These are phyloP conservation scores for Pangasius sanitwongsei DNA, from an alignment of 2,797 vertebrate genomes.

Conservation along the genomic window DNA sequence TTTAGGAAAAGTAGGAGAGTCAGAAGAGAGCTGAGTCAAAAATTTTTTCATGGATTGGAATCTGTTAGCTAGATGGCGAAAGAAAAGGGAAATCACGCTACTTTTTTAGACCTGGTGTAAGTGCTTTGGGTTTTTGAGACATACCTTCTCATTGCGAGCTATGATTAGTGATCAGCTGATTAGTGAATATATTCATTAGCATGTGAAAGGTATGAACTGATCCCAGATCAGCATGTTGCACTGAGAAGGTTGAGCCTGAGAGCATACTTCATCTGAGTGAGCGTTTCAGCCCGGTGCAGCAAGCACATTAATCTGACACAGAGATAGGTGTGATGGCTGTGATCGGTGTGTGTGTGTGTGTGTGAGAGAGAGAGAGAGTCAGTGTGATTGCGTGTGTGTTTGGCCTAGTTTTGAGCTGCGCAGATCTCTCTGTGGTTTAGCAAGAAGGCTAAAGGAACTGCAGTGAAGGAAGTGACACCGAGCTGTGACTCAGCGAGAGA, in stretches of 20 bases:
- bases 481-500: conserved; percentile 24
- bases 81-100: not conserved
- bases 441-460: conserved; percentile 31
- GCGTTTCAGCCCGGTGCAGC: not conserved
- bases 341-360: not conserved
- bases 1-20: not conserved
- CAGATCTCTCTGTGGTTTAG: conserved; percentile 14
- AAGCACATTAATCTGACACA: conserved; percentile 39
- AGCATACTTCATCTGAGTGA: not conserved
- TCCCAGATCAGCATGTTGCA: not conserved
- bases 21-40: not conserved
- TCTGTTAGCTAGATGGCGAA: not conserved
- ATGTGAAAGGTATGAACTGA: not conserved
- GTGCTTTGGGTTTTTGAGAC: not conserved
- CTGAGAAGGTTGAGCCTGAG: not conserved
- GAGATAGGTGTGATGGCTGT: conserved; percentile 5
- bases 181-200: not conserved
- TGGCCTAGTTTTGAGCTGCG: conserved; percentile 37
- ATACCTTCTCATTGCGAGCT: not conserved
- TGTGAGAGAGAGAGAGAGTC: not conserved
- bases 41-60: not conserved
- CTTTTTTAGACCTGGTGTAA: not conserved
- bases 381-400: conserved; percentile 3
- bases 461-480: not conserved
- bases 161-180: not conserved